Percentiles rank a stretch among this genome's conserved stretches.
Evolutionary conservation across 2,113 vertebrate species (phyloP).

Genomic region (Lampris incognitus): DNA sequence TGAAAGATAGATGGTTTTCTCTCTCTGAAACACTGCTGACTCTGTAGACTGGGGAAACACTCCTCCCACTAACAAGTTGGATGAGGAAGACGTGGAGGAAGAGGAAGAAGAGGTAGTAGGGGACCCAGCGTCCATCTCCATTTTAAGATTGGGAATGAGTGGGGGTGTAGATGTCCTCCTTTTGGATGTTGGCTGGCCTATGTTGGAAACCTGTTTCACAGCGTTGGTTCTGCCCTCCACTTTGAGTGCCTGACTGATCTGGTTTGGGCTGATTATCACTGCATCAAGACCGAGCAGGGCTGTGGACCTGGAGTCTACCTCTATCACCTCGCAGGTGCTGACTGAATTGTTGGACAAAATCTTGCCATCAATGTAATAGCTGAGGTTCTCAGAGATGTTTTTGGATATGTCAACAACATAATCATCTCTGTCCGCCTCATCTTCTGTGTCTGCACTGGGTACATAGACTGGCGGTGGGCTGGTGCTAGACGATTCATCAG

Average conservation of each 20-base stretch:
- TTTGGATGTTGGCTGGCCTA: conserved; percentile 85
- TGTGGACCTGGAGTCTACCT: conserved; percentile 90
- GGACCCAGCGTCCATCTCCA: conserved; percentile 84
- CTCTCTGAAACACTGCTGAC: conserved; percentile 86
- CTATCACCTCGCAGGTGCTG: conserved; percentile 94
- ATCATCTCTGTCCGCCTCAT: conserved; percentile 91
- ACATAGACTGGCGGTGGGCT: conserved; percentile 84
- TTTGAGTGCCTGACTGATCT: conserved; percentile 86
- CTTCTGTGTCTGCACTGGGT: conserved; percentile 92
- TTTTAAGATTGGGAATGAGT: conserved; percentile 90
- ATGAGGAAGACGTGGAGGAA: conserved; percentile 82
- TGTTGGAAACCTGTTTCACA: conserved; percentile 80
- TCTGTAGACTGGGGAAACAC: conserved; percentile 82
- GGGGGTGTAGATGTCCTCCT: conserved; percentile 95
- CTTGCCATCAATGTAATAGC: conserved; percentile 97
- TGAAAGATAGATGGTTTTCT: conserved; percentile 92
- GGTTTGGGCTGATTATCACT: conserved; percentile 88
- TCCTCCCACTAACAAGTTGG: conserved; percentile 80
- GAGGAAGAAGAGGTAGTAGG: conserved; percentile 67
- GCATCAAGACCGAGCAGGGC: conserved; percentile 91
- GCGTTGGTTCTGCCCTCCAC: conserved; percentile 82
- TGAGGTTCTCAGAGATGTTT: conserved; percentile 98
- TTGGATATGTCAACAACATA: conserved; percentile 95
- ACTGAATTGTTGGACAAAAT: conserved; percentile 89
- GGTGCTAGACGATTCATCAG: conserved; percentile 73